Evolutionary conservation across 2,113 vertebrate species (phyloP).

Genomic region (Pundamilia nyererei): DNA sequence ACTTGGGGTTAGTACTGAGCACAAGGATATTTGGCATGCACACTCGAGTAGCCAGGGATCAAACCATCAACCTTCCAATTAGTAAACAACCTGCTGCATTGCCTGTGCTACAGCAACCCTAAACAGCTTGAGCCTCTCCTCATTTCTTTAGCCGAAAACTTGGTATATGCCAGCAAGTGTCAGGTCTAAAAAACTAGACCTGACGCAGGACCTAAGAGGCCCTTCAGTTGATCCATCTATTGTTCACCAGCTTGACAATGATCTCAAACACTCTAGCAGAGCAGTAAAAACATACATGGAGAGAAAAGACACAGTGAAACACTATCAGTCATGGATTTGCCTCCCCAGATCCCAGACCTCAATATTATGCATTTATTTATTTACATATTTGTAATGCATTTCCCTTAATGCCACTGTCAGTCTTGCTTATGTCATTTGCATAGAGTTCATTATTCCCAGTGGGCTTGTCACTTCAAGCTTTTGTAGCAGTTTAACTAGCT

Average conservation of each 20-base stretch:
- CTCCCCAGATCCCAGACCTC: neutral
- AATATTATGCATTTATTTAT: neutral
- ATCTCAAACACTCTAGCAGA: neutral
- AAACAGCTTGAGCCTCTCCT: neutral
- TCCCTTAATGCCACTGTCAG: neutral
- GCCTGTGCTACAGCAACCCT: neutral
- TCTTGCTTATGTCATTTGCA: neutral
- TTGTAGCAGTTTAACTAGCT: neutral
- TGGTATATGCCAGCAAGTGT: neutral
- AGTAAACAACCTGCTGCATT: neutral
- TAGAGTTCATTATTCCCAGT: neutral
- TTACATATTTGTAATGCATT: neutral
- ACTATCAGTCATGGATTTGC: neutral
- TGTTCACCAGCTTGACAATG: neutral
- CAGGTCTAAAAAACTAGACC: neutral
- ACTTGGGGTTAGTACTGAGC: neutral
- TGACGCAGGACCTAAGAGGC: neutral
- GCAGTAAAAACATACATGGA: neutral
- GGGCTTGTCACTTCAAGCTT: neutral
- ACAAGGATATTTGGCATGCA: neutral
- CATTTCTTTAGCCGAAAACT: neutral
- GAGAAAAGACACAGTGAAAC: neutral
- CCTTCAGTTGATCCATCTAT: neutral
- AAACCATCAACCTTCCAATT: neutral
- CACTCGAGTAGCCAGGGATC: neutral